Evolutionary conservation across 2,888 invertebrate genomes (phyloP).

Genomic region (Polymixis flavicincta): DNA sequence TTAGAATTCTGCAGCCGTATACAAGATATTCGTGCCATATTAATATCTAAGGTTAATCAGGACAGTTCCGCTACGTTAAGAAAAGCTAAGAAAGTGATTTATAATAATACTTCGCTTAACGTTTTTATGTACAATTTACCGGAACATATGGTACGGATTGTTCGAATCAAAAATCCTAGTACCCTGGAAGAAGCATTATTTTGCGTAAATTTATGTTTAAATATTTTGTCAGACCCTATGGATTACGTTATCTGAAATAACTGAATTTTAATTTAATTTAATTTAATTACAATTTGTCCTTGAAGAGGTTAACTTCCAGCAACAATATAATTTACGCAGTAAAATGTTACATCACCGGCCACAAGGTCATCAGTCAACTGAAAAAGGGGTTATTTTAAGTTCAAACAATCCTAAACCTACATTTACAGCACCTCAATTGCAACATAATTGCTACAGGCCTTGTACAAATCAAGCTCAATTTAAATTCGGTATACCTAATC

Average conservation of each 20-base stretch:
- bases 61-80: not conserved
- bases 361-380: not conserved
- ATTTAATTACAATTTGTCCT: not conserved
- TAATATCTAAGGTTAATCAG: not conserved
- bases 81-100: not conserved
- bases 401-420: not conserved
- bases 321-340: not conserved
- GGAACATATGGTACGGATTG: too few relatives aligned
- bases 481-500: not conserved
- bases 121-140: too few relatives aligned
- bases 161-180: too few relatives aligned
- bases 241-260: too few relatives aligned
- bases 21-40: slow-evolving; percentile 1
- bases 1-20: slow-evolving; percentile 1
- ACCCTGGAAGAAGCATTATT: too few relatives aligned
- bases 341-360: not conserved
- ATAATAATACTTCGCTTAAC: not conserved
- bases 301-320: slow-evolving; percentile 4
- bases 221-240: too few relatives aligned
- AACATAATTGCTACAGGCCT: too few relatives aligned
- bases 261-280: too few relatives aligned
- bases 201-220: too few relatives aligned
- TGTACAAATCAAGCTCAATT: not conserved
- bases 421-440: not conserved
- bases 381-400: not conserved